Base-by-base conservation (phyloP, 2,797 vertebrate species). In the Mormyrus proboscirostris region DNA sequence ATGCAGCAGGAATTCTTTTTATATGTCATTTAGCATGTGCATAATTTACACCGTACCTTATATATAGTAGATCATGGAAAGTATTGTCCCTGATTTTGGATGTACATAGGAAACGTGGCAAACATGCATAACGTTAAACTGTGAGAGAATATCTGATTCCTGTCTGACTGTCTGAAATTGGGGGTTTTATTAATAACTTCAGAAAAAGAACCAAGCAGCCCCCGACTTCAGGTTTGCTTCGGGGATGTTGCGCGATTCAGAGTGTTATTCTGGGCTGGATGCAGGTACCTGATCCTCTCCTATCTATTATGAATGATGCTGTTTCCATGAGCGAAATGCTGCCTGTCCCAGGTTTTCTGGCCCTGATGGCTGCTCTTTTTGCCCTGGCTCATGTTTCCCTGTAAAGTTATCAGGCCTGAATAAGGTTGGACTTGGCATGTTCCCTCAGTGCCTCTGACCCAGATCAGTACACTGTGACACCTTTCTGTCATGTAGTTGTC, bases 241-340 rank as follows among this genome's bases (percentile, higher is more conserved):
- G 65, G 65, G 65, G 29, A 65, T 73, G 65, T 16, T 73, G 29
- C 12, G 12, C 29, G 65, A 6, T 73, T 73, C 69, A 6, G 1
- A 29, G 69, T 73, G 25, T 73, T 73, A 73, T 73, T 73, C 29
- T 38, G 33, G 33, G 69, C 69, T 16, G 25, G 69, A 62, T 86
- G 47, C 62, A n/a, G 89, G 73, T 12, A 87, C 91, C 86, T 89
- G 89, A 90, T 90, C 51, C 38, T 65, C 47, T 69, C 86, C 91
- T 38, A 90, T 92, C 65, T 51, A 91, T 92, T 92, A 93, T 93
- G 84, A 86, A 92, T 92, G 90, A 55, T 65, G 29, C 50, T 65
- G 90, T 62, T 88, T 49, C 90, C 44, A 88, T 86, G 49, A 89
- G 33, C 73, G 51, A 10, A 73, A 29, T 88, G 57, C 38, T 12